Base-by-base conservation (phyloP, 1,140 invertebrate species). In the Pomacea maculata region DNA sequence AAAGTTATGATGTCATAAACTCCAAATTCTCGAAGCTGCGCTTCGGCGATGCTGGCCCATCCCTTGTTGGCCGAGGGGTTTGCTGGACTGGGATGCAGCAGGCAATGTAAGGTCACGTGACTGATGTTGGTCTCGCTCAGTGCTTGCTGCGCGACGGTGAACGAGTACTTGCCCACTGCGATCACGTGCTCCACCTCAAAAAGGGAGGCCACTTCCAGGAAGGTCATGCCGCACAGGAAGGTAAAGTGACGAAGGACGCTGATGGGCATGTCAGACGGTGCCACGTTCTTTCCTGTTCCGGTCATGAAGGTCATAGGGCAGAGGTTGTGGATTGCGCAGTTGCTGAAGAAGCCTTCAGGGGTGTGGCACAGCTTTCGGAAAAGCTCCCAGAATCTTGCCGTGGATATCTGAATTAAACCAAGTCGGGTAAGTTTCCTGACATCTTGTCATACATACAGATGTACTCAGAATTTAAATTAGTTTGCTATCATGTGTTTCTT, bases 31-130 rank as follows among this genome's bases (percentile, higher is more conserved):
- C 93, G 89, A 52, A 97, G 90, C 78, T 94, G 93, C 45, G 93
- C 89, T 61, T 92, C 89, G 0, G 95, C 95, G 86, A 95, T 95
- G 83, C 94, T 92, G 29, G 93, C 92, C 96, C 96, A 97, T 80
- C 96, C 94, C 83, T 94, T 94, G 86, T 96, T 97, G 17, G 92
- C 92, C 70, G 94, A 94, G 0, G 94, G 91, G 70, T 94, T 93
- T 81, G 95, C 93, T 63, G 96, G 96, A 92, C 96, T 97, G 54
- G 96, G 97, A 92, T 98, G 97, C 71, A 95, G 93, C 83, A 98
- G 92, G 68, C 92, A 94, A 11, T 95, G 86, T 21, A 96, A 92
- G 93, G 94, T 88, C 67, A 94, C 90, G 84, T 87, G 80, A 63
- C 80, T 80, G 52, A 78, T 79, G 78, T 88, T 93, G 92, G 91